Conservation (phyloP, 2,888 invertebrate genomes). For the Volucella bombylans region DNA sequence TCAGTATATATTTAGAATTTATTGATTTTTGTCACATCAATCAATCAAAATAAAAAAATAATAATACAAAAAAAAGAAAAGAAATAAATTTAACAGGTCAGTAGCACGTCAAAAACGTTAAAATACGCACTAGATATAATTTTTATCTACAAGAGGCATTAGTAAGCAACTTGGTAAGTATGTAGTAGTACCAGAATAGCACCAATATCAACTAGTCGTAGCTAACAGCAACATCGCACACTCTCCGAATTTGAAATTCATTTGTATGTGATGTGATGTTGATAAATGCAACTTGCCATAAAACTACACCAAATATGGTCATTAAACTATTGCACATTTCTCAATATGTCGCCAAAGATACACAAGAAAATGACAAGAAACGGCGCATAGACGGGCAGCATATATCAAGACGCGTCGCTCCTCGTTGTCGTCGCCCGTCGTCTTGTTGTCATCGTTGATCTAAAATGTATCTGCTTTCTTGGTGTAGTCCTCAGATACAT, state of each 20-base stretch:
- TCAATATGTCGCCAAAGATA: conserved; percentile 80
- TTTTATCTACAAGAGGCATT: conserved; percentile 15
- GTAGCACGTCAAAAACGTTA: conserved; percentile 48
- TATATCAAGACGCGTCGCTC: conserved; percentile 1
- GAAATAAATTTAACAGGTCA: conserved; percentile 64
- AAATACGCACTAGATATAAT: conserved; percentile 61
- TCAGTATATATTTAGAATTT: background rate
- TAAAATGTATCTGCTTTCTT: conserved; percentile 50
- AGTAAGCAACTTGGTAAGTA: too few species aligned
- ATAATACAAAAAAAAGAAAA: too few species aligned
- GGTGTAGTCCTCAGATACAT: conserved; percentile 52
- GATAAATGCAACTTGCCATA: conserved; percentile 82
- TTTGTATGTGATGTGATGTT: conserved; percentile 74
- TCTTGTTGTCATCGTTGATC: conserved; percentile 16
- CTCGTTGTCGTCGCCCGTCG: conserved; percentile 14
- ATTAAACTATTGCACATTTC: conserved; percentile 82
- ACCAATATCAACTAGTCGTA: conserved; percentile 18
- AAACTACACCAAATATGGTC: conserved; percentile 81
- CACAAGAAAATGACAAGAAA: conserved; percentile 53
- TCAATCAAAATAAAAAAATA: conserved; percentile 41
- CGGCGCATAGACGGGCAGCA: conserved; percentile 51
- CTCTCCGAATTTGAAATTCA: conserved; percentile 73
- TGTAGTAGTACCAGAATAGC: background rate
- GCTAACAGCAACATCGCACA: conserved; percentile 53
- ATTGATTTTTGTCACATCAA: conserved; percentile 47